Base-by-base conservation (phyloP, 2,888 invertebrate genomes). In the Campoletis raptor region DNA sequence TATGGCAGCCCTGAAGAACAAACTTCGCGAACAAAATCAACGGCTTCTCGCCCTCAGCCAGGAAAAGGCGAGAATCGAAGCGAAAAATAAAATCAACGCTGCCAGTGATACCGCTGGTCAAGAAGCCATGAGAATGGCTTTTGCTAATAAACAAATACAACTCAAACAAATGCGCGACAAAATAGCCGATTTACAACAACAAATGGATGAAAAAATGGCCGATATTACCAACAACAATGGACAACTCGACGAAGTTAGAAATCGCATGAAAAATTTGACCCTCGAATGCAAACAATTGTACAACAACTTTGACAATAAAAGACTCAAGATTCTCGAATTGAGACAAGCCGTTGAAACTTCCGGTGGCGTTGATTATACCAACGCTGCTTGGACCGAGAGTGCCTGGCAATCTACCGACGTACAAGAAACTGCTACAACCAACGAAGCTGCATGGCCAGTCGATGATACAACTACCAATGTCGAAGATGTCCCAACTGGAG, bases 11-110 rank as follows among this genome's bases (percentile, higher is more conserved):
- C 95, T 98, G 1, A 98, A 98, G 93, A 96, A 97, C 12, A 96
- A 96, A 90, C 96, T 98, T 0, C 98, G 98, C 90, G 98, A 98
- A 89, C 96, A 98, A 86, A 98, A 98, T 94, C 97, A 97, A 0
- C 96, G 97, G 91, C 95, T 98, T 82, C 95, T 98, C 21, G 95
- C 97, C 0, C 94, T 98, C 24, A 97, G 97, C 88, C 98, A 98
- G 92, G 98, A 98, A 92, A 98, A 98, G 85, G 96, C 96, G 0
- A 97, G 97, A 83, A 94, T 98, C 88, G 98, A 98, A 86, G 96
- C 97, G 12, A 97, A 97, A 88, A 96, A 95, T 89, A 96, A 96
- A 90, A 91, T 95, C 72, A 96, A 95, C 88, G 91, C 95, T 8
- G 95, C 95, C 54, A 93, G 94, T 48, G 95, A 95, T 83, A 89